phyloP scores from a whole-genome alignment of 2,113 vertebrate genomes.

The Petroica traversi region DNA sequence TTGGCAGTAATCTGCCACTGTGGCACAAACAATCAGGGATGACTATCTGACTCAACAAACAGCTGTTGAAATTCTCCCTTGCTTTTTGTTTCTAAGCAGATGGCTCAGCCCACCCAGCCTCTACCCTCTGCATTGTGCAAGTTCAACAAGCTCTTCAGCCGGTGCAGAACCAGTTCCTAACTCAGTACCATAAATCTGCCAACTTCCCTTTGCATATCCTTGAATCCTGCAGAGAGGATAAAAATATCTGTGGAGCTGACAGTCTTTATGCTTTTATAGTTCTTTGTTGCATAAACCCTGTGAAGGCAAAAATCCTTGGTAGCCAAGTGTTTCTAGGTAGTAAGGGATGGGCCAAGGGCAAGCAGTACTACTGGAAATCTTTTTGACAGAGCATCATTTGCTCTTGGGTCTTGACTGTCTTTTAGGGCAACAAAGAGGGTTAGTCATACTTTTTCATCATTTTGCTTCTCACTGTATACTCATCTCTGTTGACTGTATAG shows the following conservation, averaged over 20 bases:
- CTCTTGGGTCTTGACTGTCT: not conserved
- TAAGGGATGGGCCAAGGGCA: not conserved
- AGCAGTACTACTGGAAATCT: not conserved
- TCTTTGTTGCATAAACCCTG: not conserved
- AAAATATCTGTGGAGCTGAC: constrained; percentile 18
- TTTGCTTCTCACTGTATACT: not conserved
- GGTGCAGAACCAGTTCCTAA: not conserved
- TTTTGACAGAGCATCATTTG: not conserved
- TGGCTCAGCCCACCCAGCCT: not conserved
- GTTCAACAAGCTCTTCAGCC: constrained; percentile 37
- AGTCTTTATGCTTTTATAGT: not conserved
- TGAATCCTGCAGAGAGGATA: constrained; percentile 6
- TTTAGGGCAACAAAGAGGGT: not conserved
- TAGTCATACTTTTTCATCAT: not conserved
- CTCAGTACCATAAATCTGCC: not conserved
- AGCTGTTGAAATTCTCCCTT: constrained; percentile 46
- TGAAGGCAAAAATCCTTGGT: not conserved
- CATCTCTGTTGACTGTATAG: not conserved
- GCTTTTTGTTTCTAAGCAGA: constrained; percentile 39
- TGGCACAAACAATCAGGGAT: constrained; percentile 46
- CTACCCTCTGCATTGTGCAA: not conserved
- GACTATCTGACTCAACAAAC: constrained; percentile 63
- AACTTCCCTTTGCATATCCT: constrained; percentile 7
- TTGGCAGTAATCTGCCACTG: constrained; percentile 48
- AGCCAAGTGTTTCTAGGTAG: not conserved